Percentiles rank a stretch among this genome's conserved stretches.
Conservation (phyloP, 1,140 invertebrate species). For the Drosophila ananassae region DNA sequence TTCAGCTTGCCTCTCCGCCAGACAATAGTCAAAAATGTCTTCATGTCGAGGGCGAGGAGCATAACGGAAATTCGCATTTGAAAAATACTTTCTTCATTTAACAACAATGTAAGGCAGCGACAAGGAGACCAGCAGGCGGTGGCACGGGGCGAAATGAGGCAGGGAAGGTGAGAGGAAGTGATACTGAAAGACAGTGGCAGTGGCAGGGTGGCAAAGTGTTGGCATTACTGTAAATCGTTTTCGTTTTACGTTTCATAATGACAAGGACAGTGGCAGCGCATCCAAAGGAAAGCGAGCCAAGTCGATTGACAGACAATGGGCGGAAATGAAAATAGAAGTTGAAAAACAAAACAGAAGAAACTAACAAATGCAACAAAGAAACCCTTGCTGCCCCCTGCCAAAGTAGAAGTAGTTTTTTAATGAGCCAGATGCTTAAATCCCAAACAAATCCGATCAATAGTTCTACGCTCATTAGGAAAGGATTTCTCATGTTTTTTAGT, state of each 20-base stretch:
- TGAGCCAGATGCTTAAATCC: slow-evolving; percentile 7
- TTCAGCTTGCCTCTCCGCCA: slow-evolving; percentile 39
- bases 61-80: slow-evolving; percentile 82
- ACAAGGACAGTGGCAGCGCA: slow-evolving; percentile 46
- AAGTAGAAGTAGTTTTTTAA: slow-evolving; percentile 35
- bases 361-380: slow-evolving; percentile 14
- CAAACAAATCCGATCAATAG: slow-evolving; percentile 29
- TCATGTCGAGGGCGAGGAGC: slow-evolving; percentile 75
- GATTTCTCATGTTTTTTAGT: neutral
- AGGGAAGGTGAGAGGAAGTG: slow-evolving; percentile 6
- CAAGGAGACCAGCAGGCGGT: neutral
- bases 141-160: neutral
- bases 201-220: slow-evolving; percentile 73
- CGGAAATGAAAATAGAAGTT: slow-evolving; percentile 25
- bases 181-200: slow-evolving; percentile 15
- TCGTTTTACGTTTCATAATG: slow-evolving; percentile 82
- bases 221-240: slow-evolving; percentile 82
- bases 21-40: slow-evolving; percentile 82
- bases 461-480: slow-evolving; percentile 1
- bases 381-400: neutral
- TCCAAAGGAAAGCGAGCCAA: slow-evolving; percentile 24
- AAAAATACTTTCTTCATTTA: slow-evolving; percentile 83
- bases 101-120: slow-evolving; percentile 69
- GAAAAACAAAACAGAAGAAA: slow-evolving; percentile 15
- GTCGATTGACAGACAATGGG: slow-evolving; percentile 70